A percentile compares a stretch with the other conserved stretches of the same genome.
phyloP scores from a whole-genome alignment of 2,888 invertebrate species.

The Spilosoma lubricipeda region DNA sequence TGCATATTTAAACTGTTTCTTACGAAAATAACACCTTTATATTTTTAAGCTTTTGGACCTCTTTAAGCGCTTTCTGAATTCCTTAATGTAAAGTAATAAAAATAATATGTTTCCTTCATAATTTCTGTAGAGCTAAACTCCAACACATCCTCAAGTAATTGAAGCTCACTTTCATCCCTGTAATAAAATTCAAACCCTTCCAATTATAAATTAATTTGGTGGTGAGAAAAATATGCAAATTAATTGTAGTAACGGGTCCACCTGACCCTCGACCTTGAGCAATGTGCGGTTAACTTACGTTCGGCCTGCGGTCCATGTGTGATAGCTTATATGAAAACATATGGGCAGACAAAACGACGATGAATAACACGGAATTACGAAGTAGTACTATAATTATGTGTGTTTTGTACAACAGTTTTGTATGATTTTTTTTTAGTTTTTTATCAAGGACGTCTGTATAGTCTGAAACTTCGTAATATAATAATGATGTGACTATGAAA shows the following conservation, averaged over 20 bases:
- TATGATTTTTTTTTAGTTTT: no score
- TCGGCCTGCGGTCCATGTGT: slow-evolving; percentile 30
- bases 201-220: slow-evolving; percentile 48
- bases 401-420: no score
- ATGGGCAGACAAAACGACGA: not conserved
- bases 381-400: not conserved
- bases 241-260: slow-evolving; percentile 39
- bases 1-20: no score
- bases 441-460: no score
- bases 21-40: not conserved
- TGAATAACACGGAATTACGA: not conserved
- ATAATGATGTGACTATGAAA: not conserved
- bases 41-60: no score
- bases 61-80: no score
- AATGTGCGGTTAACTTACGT: slow-evolving; percentile 32
- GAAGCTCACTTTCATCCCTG: slow-evolving; percentile 30
- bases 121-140: not conserved
- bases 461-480: no score
- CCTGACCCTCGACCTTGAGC: slow-evolving; percentile 39
- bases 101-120: no score
- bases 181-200: slow-evolving; percentile 33
- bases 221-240: slow-evolving; percentile 54
- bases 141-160: slow-evolving; percentile 5
- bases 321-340: slow-evolving; percentile 36
- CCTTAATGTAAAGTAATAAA: no score